Evolutionary conservation across 2,888 invertebrate species (phyloP), one percentile per base, ranked within the genome.

Genomic region (Aspidiotus rigidus): DNA sequence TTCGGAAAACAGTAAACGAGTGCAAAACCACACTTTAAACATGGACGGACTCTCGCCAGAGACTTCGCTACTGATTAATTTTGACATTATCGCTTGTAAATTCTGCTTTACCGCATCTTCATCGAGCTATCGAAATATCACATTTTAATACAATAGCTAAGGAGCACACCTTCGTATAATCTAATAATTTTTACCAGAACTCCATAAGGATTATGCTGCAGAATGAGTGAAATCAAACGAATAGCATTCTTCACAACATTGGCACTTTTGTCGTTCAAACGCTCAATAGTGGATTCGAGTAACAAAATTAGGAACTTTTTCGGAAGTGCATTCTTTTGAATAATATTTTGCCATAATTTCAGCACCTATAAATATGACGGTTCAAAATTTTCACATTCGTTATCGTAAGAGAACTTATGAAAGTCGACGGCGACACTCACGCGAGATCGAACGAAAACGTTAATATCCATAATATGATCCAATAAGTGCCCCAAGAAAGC

Each of bases 131-230:
- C 53, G 11, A 53, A 53, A 42, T 62, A 62, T 17, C 40, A 62
- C 1, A 41, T 2, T 28, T 28, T 5, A 5, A 5, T 28, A 28
- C 5, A 28, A 28, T 28, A 5, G 28, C 28, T 28, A 5, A 3
- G 5, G 5, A 28, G 28, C 28, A 28, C 28, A 28, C 28, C 2
- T 28, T 28, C 28, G 28, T 28, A 28, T 28, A 5, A 28, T 28
- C 28, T 28, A 28, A 28, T 28, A 28, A 28, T 28, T 28, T 54
- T 81, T 74, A 88, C 82, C 80, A 86, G 86, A 0, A 87, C 85
- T n/a, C 89, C 86, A 78, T 87, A 96, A 7, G 91, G 89, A 80
- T 97, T 96, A 73, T 86, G 84, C 77, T 90, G 86, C 55, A 97
- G 79, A 77, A 95, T 87, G 15, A 86, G 81, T 79, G 84, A 79